Conservation (phyloP, 2,797 vertebrate species). For the Spinus olivaceus region DNA sequence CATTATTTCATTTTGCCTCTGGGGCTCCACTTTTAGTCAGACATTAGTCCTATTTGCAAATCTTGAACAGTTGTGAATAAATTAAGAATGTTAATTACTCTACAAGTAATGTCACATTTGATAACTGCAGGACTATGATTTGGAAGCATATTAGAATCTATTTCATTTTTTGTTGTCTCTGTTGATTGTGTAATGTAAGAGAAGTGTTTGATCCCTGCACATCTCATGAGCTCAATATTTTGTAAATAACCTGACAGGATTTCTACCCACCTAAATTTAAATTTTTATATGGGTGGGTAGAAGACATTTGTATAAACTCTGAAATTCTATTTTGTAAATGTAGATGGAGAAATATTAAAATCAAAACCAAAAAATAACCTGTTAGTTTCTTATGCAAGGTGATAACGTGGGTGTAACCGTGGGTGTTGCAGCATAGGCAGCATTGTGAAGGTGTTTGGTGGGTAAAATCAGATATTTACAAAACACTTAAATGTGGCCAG, state of each 20-base stretch:
- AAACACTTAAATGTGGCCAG: not conserved
- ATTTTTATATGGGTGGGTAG: not conserved
- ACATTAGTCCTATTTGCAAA: conserved; percentile 69
- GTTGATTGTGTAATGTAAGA: conserved; percentile 43
- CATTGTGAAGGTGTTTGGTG: conserved; percentile 9
- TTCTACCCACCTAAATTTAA: conserved; percentile 33
- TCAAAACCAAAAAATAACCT: not conserved
- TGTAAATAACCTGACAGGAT: conserved; percentile 55
- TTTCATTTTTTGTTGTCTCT: conserved; percentile 20
- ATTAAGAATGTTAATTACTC: conserved; percentile 66
- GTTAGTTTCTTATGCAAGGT: not conserved
- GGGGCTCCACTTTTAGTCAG: conserved; percentile 56
- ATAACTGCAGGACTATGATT: not conserved
- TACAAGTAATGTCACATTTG: conserved; percentile 55
- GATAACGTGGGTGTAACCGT: not conserved
- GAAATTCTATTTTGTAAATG: not conserved
- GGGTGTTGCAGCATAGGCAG: not conserved
- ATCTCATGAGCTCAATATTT: conserved; percentile 53
- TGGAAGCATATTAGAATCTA: conserved; percentile 25
- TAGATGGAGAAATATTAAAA: not conserved
- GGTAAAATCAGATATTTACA: not conserved
- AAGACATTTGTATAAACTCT: not conserved
- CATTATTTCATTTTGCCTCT: conserved; percentile 68
- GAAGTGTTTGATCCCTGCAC: conserved; percentile 19
- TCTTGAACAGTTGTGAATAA: conserved; percentile 67